Evolutionary conservation across 2,113 vertebrate genomes (phyloP).

Genomic region (Ciconia boyciana): DNA sequence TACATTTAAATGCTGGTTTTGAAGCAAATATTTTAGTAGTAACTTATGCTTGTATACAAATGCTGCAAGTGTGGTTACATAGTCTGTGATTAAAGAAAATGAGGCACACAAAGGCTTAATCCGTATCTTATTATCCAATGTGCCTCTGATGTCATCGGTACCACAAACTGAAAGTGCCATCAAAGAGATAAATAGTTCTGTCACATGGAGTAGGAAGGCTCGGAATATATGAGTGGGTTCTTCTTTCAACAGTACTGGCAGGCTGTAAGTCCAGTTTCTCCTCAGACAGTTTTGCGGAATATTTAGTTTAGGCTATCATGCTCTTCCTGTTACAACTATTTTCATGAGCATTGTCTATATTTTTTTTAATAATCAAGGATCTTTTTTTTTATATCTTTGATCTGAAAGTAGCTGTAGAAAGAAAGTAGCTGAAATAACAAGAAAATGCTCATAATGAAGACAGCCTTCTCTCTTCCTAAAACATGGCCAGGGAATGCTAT

Average conservation of each 20-base stretch:
- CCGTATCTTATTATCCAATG: background rate
- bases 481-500: background rate
- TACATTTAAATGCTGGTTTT: background rate
- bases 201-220: background rate
- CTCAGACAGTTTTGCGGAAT: background rate
- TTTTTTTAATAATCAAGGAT: background rate
- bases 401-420: background rate
- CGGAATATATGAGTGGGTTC: background rate
- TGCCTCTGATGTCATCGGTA: background rate
- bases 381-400: background rate
- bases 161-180: background rate
- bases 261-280: background rate
- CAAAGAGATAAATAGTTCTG: background rate
- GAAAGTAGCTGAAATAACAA: background rate
- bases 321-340: background rate
- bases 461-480: background rate
- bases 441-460: background rate
- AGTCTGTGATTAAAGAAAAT: background rate
- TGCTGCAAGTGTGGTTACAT: background rate
- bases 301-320: background rate
- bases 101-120: background rate
- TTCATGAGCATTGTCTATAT: background rate
- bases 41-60: background rate
- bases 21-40: background rate
- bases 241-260: background rate